A percentile compares a stretch with the other conserved stretches of the same genome.
These are phyloP conservation scores for Galeopsomyia nigrocyanea DNA, from an alignment of 2,888 invertebrate genomes.

Conservation along the genomic window DNA sequence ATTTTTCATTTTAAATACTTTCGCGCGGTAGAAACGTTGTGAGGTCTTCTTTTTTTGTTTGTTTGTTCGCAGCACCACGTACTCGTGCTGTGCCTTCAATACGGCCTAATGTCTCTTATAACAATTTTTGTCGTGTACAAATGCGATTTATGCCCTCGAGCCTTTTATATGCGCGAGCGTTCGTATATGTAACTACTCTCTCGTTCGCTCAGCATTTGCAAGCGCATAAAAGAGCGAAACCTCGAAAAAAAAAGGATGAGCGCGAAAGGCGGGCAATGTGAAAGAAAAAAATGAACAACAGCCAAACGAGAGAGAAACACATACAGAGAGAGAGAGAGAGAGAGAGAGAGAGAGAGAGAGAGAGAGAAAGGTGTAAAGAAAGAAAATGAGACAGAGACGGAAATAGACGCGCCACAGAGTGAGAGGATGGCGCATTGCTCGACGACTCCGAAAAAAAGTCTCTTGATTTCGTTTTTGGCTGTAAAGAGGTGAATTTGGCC, in stretches of 20 bases:
- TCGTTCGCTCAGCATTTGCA: neutral
- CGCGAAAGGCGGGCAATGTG: neutral
- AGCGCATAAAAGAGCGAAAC: neutral
- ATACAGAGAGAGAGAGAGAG: neutral
- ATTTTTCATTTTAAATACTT: too few species aligned
- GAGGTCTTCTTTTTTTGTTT: too few species aligned
- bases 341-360: neutral
- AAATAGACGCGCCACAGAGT: too few species aligned
- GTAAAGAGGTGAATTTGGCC: too few species aligned
- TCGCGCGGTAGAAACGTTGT: too few species aligned
- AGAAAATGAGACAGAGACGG: too few species aligned
- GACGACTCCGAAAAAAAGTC: too few species aligned
- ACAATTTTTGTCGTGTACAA: slow-evolving; percentile 27
- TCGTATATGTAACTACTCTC: neutral
- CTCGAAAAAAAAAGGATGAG: neutral
- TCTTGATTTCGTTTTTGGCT: too few species aligned
- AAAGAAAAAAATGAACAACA: neutral
- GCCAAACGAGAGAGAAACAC: too few species aligned
- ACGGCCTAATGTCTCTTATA: slow-evolving; percentile 20
- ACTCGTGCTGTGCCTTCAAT: neutral
- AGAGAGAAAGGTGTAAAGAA: neutral
- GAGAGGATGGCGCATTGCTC: too few species aligned
- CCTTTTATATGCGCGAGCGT: neutral
- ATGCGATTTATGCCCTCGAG: slow-evolving; percentile 28
- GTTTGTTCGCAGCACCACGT: too few species aligned